Conservation (phyloP, 2,797 vertebrate species). For the Erethizon dorsatum region DNA sequence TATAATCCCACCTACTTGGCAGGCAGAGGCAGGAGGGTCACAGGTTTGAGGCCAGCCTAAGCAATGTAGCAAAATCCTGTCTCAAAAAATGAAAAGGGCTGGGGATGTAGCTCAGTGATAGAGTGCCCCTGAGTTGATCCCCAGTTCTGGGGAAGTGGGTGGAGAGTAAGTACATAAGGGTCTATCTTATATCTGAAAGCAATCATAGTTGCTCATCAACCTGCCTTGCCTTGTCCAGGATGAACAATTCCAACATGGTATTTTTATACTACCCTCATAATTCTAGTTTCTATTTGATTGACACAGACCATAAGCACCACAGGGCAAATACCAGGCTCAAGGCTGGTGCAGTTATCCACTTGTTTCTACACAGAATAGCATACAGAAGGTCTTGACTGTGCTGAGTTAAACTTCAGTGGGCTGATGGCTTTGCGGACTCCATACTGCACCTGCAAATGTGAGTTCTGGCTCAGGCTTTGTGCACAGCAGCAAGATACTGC, state of each 20-base stretch:
- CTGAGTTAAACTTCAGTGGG: fast-evolving
- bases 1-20: not conserved
- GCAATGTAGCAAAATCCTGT: not conserved
- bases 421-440: not conserved
- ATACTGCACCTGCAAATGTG: not conserved
- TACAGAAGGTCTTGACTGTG: not conserved
- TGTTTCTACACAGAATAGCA: not conserved
- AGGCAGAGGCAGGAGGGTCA: not conserved
- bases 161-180: not conserved
- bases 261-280: not conserved
- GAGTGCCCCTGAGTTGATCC: not conserved
- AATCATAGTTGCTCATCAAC: not conserved
- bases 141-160: not conserved
- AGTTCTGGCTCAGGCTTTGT: not conserved
- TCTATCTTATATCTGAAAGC: not conserved
- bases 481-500: not conserved
- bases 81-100: not conserved
- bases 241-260: not conserved
- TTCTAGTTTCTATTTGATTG: not conserved
- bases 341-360: no score
- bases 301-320: not conserved
- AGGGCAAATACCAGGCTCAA: not conserved
- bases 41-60: not conserved
- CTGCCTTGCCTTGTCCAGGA: not conserved
- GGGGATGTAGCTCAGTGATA: not conserved